Percentiles rank a stretch among this genome's conserved stretches.
Conservation (phyloP, 2,113 vertebrate species). For the Hemiscyllium ocellatum region DNA sequence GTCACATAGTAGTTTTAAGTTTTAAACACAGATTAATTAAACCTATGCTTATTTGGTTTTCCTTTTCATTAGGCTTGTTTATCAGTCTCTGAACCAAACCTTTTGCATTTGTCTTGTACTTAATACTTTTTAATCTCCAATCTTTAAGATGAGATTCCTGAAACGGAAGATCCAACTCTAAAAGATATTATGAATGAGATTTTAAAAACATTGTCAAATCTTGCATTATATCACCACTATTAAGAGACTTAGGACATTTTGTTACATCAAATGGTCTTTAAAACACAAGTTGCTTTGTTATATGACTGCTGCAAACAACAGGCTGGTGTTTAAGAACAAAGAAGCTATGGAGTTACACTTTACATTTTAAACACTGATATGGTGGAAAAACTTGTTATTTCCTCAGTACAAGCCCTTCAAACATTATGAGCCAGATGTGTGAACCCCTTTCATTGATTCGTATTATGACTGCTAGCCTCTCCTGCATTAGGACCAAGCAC, state of each 20-base stretch:
- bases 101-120: no score
- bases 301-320: background rate
- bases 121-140: no score
- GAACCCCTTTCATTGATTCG: background rate
- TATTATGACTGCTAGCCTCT: background rate
- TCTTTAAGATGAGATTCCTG: background rate
- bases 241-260: background rate
- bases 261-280: background rate
- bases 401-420: background rate
- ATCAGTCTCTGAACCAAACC: background rate
- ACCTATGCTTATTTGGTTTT: background rate
- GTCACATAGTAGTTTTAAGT: background rate
- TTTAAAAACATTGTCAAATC: background rate
- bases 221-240: background rate
- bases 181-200: background rate
- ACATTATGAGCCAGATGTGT: background rate
- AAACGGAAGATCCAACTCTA: background rate
- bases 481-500: no score
- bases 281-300: background rate
- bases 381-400: background rate
- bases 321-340: background rate
- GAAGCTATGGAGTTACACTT: background rate
- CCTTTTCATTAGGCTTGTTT: background rate
- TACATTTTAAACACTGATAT: background rate
- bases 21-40: background rate